These are phyloP conservation scores for Phthorimaea operculella DNA, from an alignment of 1,140 invertebrate species.

Conservation along the genomic window DNA sequence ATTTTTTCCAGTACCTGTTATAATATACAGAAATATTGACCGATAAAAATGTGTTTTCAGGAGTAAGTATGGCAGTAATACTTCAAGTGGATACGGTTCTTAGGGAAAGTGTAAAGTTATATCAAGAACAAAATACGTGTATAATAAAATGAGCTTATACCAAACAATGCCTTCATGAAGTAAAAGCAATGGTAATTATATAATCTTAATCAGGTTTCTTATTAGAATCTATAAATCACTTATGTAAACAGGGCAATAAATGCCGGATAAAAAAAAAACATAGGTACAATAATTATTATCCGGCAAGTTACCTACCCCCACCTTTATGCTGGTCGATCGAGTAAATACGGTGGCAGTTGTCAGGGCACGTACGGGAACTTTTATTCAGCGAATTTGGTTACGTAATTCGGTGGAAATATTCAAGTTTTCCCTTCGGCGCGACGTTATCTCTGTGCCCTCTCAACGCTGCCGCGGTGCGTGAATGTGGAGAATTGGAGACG, in stretches of 20 bases:
- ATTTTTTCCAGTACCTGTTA: conserved; percentile 26
- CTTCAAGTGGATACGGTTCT: conserved; percentile 2
- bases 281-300: neutral
- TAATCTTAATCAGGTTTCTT: too few relatives aligned
- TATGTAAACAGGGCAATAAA: too few relatives aligned
- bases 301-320: conserved; percentile 12
- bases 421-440: conserved; percentile 58
- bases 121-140: too few relatives aligned
- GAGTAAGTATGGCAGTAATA: conserved; percentile 7
- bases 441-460: conserved; percentile 58
- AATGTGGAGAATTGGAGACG: too few relatives aligned
- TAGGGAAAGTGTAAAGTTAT: too few relatives aligned
- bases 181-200: too few relatives aligned
- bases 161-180: too few relatives aligned
- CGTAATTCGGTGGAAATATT: conserved; percentile 61
- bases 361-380: conserved; percentile 49
- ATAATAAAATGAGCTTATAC: too few relatives aligned
- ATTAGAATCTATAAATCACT: too few relatives aligned
- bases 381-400: conserved; percentile 55
- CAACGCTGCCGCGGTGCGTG: conserved; percentile 30
- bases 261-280: too few relatives aligned
- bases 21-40: conserved; percentile 27
- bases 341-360: conserved; percentile 22
- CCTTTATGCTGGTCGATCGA: conserved; percentile 1
- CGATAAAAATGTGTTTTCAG: conserved; percentile 24